Percentiles rank a stretch among this genome's conserved stretches.
phyloP scores from a whole-genome alignment of 2,113 vertebrate species.

The Pterocles burchelli region DNA sequence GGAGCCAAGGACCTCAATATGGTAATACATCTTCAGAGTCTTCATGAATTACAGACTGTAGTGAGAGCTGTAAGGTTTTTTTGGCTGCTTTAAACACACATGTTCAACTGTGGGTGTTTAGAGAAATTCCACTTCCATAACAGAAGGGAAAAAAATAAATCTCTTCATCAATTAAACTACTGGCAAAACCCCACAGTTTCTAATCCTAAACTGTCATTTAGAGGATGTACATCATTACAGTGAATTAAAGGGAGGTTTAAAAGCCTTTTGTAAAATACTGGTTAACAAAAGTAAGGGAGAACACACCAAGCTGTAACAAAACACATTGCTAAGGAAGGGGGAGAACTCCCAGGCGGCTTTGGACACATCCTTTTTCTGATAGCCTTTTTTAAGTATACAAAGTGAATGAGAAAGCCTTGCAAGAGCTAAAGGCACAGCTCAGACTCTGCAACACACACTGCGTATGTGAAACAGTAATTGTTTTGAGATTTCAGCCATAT shows the following conservation, averaged over 20 bases:
- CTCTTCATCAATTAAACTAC: background rate
- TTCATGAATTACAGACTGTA: background rate
- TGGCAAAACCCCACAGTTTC: background rate
- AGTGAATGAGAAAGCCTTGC: background rate
- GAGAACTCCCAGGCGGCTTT: background rate
- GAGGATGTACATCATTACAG: background rate
- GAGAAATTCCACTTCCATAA: background rate
- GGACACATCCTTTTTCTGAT: background rate
- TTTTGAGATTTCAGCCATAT: constrained; percentile 54
- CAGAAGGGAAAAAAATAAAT: background rate
- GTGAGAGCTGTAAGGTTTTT: background rate
- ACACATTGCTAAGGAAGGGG: background rate
- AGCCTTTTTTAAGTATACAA: background rate
- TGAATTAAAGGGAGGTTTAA: background rate
- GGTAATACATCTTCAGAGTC: background rate
- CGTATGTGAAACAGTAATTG: constrained; percentile 41
- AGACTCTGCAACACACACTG: background rate
- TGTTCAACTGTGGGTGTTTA: background rate
- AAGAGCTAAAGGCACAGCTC: background rate
- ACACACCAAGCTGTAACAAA: background rate
- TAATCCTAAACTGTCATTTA: background rate
- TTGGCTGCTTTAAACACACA: background rate
- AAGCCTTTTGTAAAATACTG: background rate
- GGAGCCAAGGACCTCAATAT: background rate
- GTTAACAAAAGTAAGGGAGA: background rate